phyloP scores from a whole-genome alignment of 2,797 vertebrate species.

The Malurus splendens region DNA sequence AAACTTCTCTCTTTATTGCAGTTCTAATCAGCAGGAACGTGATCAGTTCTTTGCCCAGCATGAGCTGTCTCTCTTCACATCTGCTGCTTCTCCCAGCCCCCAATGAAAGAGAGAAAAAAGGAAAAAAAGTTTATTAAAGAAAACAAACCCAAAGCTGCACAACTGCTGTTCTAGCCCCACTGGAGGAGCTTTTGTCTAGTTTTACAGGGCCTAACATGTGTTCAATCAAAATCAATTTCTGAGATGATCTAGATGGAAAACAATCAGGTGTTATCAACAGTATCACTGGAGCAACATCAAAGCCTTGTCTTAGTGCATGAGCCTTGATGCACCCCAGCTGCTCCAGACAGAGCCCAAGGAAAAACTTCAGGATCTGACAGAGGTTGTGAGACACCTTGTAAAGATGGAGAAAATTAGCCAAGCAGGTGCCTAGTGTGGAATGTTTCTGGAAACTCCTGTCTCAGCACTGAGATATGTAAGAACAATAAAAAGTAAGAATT shows the following conservation, averaged over 20 bases:
- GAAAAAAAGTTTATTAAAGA: slow-evolving; percentile 26
- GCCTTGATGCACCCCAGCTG: slow-evolving; percentile 32
- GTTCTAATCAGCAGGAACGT: background rate
- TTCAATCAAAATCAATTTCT: slow-evolving; percentile 51
- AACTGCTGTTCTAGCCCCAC: background rate
- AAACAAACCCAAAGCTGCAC: slow-evolving; percentile 30
- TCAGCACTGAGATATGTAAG: background rate
- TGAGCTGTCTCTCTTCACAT: background rate
- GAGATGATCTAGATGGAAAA: slow-evolving; percentile 38
- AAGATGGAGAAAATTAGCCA: slow-evolving; percentile 23
- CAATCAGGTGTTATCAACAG: slow-evolving; percentile 43
- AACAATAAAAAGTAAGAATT: background rate
- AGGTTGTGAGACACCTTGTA: slow-evolving; percentile 22
- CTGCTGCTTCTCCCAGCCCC: background rate
- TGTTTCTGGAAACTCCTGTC: slow-evolving; percentile 6
- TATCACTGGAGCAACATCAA: slow-evolving; percentile 40
- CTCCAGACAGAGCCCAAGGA: background rate
- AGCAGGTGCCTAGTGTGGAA: background rate
- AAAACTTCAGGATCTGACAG: slow-evolving; percentile 4
- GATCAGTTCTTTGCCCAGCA: background rate
- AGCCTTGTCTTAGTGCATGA: background rate
- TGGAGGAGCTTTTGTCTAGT: slow-evolving; percentile 22
- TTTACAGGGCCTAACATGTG: slow-evolving; percentile 52
- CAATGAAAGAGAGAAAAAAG: background rate
- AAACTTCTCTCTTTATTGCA: background rate